Base-by-base conservation (phyloP, 2,797 vertebrate genomes). In the Melanotaenia pygmaea region DNA sequence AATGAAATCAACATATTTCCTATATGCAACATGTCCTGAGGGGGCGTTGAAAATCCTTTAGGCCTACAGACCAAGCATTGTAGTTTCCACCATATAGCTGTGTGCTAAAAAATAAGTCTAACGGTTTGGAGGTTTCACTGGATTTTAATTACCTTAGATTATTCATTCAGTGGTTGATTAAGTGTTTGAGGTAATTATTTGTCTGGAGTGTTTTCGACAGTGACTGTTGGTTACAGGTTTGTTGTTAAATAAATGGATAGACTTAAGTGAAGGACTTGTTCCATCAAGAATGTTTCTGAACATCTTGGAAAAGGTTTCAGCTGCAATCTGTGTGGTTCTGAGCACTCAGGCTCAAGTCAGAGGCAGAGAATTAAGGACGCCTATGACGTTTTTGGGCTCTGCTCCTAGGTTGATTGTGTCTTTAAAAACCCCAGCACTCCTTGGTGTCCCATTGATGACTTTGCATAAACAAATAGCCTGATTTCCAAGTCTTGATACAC, bases 391-490 rank as follows among this genome's bases (percentile, higher is more conserved):
- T 83, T 77, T 63, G 59, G 45, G 60, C 62, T 70, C 53, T 1
- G 10, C 62, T 56, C 40, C 54, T 43, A 62, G 63, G 76, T 59
- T 58, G 72, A 70, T 73, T 74, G 68, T 76, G 60, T 60, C 74
- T 85, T 79, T 73, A 76, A 83, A 77, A 86, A 56, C 76, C 65
- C 68, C 66, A 63, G 63, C 69, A 16, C 61, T 72, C 72, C 72
- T 70, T 47, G 12, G 28, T 66, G 56, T 57, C 20, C 64, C 26
- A 50, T 78, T 43, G 3, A 5, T 34, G 59, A 68, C 70, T 86
- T 87, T 86, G 79, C 74, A 84, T 88, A 84, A 80, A 71, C 83
- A 86, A 86, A 90, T 82, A 18, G 20, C 30, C 70, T 76, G 66
- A 82, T 77, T 74, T 83, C 69, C 77, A 89, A 68, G 38, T 37